These are phyloP conservation scores for Salvator merianae DNA, from an alignment of 2,113 vertebrate species.

Conservation along the genomic window DNA sequence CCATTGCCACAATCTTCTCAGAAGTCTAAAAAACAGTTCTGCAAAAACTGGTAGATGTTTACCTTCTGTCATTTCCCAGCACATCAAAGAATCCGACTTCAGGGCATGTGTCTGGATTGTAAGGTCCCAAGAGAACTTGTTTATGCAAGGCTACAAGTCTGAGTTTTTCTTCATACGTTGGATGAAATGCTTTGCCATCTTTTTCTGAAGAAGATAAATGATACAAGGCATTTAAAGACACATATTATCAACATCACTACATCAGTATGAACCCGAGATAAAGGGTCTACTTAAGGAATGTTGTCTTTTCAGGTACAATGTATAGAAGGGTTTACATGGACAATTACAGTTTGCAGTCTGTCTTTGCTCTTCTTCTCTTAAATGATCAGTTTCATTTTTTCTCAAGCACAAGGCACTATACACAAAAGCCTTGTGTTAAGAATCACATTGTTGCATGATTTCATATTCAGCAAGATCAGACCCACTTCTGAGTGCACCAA, in stretches of 20 bases:
- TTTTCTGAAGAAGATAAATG: constrained; percentile 80
- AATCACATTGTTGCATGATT: no score
- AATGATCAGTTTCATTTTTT: no score
- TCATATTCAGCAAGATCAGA: no score
- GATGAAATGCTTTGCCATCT: constrained; percentile 98
- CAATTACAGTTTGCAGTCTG: no score
- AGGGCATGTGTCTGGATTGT: constrained; percentile 93
- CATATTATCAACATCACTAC: background rate
- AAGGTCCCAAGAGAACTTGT: constrained; percentile 91
- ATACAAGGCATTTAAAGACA: background rate
- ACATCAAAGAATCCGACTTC: constrained; percentile 99
- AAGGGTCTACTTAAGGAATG: background rate
- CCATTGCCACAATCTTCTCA: no score
- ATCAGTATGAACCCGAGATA: no score
- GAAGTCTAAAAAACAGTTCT: no score
- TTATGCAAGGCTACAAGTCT: constrained; percentile 94
- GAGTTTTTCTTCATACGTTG: constrained; percentile 96
- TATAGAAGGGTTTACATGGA: no score
- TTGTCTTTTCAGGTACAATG: background rate
- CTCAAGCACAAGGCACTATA: no score
- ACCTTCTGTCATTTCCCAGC: constrained; percentile 97
- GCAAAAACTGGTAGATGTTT: constrained; percentile 46
- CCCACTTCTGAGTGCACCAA: no score
- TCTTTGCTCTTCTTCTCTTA: no score
- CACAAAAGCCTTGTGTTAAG: no score